Conservation (phyloP, 2,113 vertebrate species). For the Brienomyrus longianalis region DNA sequence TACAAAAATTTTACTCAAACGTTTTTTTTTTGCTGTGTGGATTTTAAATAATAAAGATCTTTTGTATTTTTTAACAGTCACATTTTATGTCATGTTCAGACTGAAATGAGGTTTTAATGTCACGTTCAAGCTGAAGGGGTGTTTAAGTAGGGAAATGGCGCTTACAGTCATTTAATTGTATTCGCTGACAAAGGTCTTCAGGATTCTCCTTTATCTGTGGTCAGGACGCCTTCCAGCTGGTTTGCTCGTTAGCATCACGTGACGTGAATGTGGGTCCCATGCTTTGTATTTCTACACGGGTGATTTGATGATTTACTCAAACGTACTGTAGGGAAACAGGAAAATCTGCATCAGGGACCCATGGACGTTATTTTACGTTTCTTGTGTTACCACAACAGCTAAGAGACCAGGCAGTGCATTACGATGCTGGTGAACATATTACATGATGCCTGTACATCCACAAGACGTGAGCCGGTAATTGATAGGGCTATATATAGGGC, state of each 20-base stretch:
- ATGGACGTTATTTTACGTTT: neutral
- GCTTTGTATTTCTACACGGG: neutral
- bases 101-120: neutral
- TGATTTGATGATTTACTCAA: neutral
- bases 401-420: neutral
- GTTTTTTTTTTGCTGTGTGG: neutral
- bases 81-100: neutral
- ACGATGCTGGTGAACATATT: neutral
- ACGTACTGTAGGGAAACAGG: neutral
- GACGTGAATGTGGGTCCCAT: neutral
- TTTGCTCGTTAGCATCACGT: neutral
- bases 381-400: neutral
- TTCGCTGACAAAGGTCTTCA: neutral
- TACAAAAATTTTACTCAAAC: neutral
- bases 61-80: neutral
- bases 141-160: neutral
- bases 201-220: neutral
- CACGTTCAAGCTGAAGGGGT: neutral
- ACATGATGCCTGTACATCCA: neutral
- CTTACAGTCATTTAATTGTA: neutral
- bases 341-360: neutral
- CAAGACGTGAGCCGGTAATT: neutral
- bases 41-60: neutral
- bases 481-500: neutral
- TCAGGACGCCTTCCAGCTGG: neutral